A percentile compares a stretch with the other conserved stretches of the same genome.
Evolutionary conservation across 2,797 vertebrate species (phyloP).

Genomic region (Astyanax mexicanus): DNA sequence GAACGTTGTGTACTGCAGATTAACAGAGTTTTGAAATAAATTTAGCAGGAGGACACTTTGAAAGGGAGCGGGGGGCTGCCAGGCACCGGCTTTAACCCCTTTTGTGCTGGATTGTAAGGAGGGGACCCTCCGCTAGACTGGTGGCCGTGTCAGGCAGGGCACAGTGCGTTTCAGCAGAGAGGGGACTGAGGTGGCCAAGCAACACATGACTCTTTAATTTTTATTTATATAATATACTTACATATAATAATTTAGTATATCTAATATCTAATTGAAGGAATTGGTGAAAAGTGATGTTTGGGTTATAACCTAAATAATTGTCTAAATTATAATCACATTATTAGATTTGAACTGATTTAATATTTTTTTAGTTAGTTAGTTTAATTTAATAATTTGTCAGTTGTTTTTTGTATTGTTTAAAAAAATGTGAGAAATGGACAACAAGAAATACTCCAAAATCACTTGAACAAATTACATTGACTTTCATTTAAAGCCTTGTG

Average conservation of each 20-base stretch:
- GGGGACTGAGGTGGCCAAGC: slow-evolving; percentile 79
- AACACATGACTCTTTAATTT: slow-evolving; percentile 70
- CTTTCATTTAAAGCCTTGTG: too few species aligned
- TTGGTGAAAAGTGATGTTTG: slow-evolving; percentile 6
- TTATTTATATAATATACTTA: too few species aligned
- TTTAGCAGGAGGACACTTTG: slow-evolving; percentile 94
- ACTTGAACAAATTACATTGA: too few species aligned
- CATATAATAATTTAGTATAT: too few species aligned
- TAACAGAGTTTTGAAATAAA: slow-evolving; percentile 99
- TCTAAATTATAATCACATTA: too few species aligned
- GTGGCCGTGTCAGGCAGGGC: slow-evolving; percentile 76
- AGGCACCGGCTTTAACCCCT: slow-evolving; percentile 94
- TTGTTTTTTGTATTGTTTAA: too few species aligned
- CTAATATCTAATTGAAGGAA: slow-evolving; percentile 63
- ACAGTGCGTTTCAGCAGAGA: slow-evolving; percentile 74
- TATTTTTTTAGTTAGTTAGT: too few species aligned
- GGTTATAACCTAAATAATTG: not conserved
- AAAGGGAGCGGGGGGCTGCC: slow-evolving; percentile 65
- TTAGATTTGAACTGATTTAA: too few species aligned
- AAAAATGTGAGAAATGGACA: too few species aligned
- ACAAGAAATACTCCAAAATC: too few species aligned
- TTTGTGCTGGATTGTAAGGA: slow-evolving; percentile 92
- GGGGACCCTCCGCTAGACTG: slow-evolving; percentile 75
- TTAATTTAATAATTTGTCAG: too few species aligned
- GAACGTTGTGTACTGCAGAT: slow-evolving; percentile 99